Percentiles rank a stretch among this genome's conserved stretches.
phyloP scores from a whole-genome alignment of 2,797 vertebrate species.

The Denticeps clupeoides region DNA sequence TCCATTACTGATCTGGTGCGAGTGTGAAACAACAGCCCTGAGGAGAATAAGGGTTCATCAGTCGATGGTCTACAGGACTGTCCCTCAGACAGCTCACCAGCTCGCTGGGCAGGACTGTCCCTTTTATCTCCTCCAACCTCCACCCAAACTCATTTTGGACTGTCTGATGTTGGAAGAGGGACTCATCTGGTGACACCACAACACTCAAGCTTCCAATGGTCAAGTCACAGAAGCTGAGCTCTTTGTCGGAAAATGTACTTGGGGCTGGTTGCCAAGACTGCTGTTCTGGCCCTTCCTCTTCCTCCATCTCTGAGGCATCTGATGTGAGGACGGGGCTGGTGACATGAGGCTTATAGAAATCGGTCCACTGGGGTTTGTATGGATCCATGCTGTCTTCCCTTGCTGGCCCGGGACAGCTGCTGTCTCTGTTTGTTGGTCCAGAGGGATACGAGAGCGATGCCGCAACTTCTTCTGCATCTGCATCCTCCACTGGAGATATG shows the following conservation, averaged over 20 bases:
- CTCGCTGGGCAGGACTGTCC: slow-evolving; percentile 38
- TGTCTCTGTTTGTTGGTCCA: slow-evolving; percentile 6
- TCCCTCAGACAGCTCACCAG: slow-evolving; percentile 43
- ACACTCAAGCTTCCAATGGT: slow-evolving; percentile 27
- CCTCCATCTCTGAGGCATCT: slow-evolving; percentile 12
- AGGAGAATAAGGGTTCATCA: slow-evolving; percentile 50
- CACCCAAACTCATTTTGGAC: not conserved
- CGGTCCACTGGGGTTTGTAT: slow-evolving; percentile 28
- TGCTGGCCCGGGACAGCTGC: not conserved
- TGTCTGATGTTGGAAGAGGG: slow-evolving; percentile 14
- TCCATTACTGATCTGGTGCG: not conserved
- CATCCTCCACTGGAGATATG: slow-evolving; percentile 57
- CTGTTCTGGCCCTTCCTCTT: slow-evolving; percentile 28
- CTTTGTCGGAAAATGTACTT: slow-evolving; percentile 5
- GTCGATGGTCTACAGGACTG: slow-evolving; percentile 11
- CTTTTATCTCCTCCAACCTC: not conserved
- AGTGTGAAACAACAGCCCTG: slow-evolving; percentile 29
- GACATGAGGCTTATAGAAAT: not conserved
- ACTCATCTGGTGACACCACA: slow-evolving; percentile 11
- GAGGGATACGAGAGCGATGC: slow-evolving; percentile 25
- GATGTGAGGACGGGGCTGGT: not conserved
- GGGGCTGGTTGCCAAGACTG: slow-evolving; percentile 8
- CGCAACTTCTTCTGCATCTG: slow-evolving; percentile 19
- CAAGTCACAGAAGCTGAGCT: slow-evolving; percentile 27
- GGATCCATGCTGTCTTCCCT: slow-evolving; percentile 12